These are phyloP conservation scores for Hylomyscus alleni DNA, from an alignment of 2,797 vertebrate genomes.

Conservation along the genomic window DNA sequence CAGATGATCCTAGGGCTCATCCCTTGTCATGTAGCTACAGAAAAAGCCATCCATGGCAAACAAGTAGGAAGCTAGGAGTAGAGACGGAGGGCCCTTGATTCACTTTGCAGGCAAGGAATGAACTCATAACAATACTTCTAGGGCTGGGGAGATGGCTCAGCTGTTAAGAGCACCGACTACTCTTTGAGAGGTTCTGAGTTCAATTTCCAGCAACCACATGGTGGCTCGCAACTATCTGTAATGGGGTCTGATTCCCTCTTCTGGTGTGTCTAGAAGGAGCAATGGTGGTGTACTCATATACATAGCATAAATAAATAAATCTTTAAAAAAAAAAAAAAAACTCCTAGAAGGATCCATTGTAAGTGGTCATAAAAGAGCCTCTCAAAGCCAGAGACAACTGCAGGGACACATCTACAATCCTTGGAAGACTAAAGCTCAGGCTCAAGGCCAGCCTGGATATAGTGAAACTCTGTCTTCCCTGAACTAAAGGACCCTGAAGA, in stretches of 20 bases:
- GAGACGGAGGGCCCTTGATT: not conserved
- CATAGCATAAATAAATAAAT: too few relatives aligned
- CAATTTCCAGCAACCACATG: too few relatives aligned
- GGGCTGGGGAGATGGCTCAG: too few relatives aligned
- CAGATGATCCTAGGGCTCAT: not conserved
- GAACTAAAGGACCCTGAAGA: not conserved
- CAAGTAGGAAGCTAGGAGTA: not conserved
- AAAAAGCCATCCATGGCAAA: not conserved
- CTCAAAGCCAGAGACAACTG: not conserved
- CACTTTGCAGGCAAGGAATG: not conserved
- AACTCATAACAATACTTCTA: not conserved
- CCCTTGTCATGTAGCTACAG: not conserved
- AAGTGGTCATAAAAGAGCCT: conserved; percentile 3
- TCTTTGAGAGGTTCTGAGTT: too few relatives aligned
- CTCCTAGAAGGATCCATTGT: not conserved
- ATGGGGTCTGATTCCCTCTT: too few relatives aligned
- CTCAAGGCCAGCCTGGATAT: not conserved
- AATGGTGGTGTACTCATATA: too few relatives aligned
- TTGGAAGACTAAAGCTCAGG: not conserved
- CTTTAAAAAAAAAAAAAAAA: not conserved
- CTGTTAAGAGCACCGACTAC: too few relatives aligned
- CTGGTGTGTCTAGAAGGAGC: too few relatives aligned
- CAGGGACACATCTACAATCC: not conserved
- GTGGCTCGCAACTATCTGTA: too few relatives aligned
- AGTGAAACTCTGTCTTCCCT: not conserved